Evolutionary conservation across 2,888 invertebrate genomes (phyloP), one percentile per base, ranked within the genome.

Genomic region (Lithophane ornitopus): DNA sequence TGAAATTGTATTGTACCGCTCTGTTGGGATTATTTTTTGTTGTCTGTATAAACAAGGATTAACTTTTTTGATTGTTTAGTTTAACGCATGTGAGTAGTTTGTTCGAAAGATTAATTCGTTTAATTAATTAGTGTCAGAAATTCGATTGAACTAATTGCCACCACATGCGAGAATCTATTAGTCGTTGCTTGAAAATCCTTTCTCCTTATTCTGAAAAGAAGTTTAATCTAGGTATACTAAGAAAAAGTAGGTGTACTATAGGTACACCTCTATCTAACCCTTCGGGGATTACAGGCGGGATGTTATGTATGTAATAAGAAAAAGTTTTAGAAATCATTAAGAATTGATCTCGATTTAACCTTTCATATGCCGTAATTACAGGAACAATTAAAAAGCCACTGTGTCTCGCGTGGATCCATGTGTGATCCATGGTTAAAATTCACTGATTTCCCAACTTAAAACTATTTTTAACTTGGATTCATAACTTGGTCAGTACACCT

Each of bases 1-100:
- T 61, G 4, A 62, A 80, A 71, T 74, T 80, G 70, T 75, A 70
- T 78, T 75, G 65, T 74, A 26, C 39, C 6, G 28, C n/a, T 59
- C 22, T 63, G 52, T 28, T 67, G 28, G n/a, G 34, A 34, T 41
- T 34, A 44, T 65, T 52, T 79, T 78, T 80, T 66, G 9, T 12
- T n/a, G 46, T 52, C 3, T 39, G 34, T 22, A 12, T 41, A 56
- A 49, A 56, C 41, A 56, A 52, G 54, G 65, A 69, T 71, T 65
- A 44, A n/a, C 54, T 1, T 28, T 59, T 56, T 56, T 79, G n/a
- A 14, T 49, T 49, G 44, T 61, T 62, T 28, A n/a, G n/a, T 56
- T 76, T 9, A 44, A 16, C 28, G 19, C 56, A 41, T 76, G 52
- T 54, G n/a, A 9, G 12, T 70, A 39, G 26, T n/a, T 26, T 12